Percentiles rank a stretch among this genome's conserved stretches.
phyloP scores from a whole-genome alignment of 1,140 invertebrate genomes.

The Batillaria attramentaria region DNA sequence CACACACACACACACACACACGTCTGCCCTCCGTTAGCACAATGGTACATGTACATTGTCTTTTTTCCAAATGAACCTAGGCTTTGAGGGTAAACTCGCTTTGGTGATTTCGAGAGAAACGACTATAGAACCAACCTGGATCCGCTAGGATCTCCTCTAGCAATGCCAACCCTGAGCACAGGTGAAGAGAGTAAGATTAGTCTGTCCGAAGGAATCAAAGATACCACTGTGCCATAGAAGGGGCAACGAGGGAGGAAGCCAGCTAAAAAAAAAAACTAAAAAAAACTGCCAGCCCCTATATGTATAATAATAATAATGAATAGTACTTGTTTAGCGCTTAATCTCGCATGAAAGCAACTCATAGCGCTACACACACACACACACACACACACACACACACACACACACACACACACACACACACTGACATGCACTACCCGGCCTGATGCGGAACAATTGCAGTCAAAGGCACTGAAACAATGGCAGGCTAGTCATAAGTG shows the following conservation, averaged over 20 bases:
- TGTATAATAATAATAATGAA: not conserved
- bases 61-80: not conserved
- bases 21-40: not conserved
- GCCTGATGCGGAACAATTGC: not conserved
- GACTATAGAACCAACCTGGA: not conserved
- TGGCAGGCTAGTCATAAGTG: not conserved
- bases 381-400: conserved; percentile 13
- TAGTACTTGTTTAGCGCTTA: too few species aligned
- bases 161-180: not conserved
- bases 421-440: not conserved
- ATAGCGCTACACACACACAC: not conserved
- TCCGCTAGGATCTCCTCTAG: not conserved
- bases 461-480: not conserved
- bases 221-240: too few species aligned
- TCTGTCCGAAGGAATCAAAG: too few species aligned
- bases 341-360: not conserved
- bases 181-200: not conserved
- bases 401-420: not conserved
- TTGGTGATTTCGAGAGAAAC: not conserved
- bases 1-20: not conserved
- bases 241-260: not conserved
- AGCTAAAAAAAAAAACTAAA: not conserved
- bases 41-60: not conserved
- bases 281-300: not conserved
- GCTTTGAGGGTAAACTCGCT: not conserved